Percentiles rank a stretch among this genome's conserved stretches.
Conservation (phyloP, 2,888 invertebrate species). For the Pelosia muscerda region DNA sequence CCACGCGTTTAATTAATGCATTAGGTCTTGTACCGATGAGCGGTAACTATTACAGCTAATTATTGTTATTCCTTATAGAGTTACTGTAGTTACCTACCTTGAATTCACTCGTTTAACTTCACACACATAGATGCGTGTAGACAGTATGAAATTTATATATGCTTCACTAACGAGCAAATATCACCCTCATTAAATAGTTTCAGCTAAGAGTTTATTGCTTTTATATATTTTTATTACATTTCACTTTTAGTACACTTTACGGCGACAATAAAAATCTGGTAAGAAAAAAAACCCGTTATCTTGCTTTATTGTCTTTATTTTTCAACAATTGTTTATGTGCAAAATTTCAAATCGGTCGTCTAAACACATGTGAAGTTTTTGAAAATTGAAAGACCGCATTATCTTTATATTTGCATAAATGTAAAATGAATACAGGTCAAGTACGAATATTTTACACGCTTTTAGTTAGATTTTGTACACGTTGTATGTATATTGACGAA, state of each 20-base stretch:
- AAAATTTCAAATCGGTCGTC: neutral
- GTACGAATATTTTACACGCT: constrained; percentile 4
- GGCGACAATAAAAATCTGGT: neutral
- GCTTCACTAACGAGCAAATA: neutral
- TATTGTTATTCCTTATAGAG: constrained; percentile 21
- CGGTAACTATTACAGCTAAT: constrained; percentile 39
- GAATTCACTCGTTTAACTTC: neutral
- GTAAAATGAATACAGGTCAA: constrained; percentile 1
- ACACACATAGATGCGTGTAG: neutral
- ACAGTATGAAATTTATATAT: neutral
- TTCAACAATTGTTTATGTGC: neutral
- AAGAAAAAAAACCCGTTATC: neutral
- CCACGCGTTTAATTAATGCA: constrained; percentile 50
- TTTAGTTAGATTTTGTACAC: neutral
- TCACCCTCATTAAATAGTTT: neutral
- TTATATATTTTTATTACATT: neutral
- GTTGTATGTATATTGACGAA: neutral
- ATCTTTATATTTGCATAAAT: neutral
- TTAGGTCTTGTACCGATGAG: constrained; percentile 49
- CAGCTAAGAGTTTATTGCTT: neutral
- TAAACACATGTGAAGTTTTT: neutral
- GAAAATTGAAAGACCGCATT: neutral
- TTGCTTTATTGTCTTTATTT: constrained; percentile 1
- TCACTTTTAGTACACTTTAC: neutral
- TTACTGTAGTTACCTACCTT: neutral